Evolutionary conservation across 2,888 invertebrate genomes (phyloP).

Genomic region (Chrysolina americana): DNA sequence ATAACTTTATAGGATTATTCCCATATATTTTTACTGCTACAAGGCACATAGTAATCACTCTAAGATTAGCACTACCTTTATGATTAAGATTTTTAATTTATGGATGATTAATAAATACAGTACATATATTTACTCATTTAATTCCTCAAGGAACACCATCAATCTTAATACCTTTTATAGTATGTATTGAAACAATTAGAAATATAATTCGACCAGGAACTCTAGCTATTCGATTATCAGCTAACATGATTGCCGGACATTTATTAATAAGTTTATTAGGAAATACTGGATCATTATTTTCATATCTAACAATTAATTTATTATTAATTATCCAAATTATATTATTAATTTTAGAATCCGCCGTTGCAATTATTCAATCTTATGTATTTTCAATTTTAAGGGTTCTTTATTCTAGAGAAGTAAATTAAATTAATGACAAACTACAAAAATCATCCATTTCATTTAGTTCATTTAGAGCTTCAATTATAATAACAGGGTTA

Average conservation of each 20-base stretch:
- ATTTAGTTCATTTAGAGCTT: slow-evolving; percentile 75
- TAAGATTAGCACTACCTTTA: slow-evolving; percentile 75
- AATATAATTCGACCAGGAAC: slow-evolving; percentile 76
- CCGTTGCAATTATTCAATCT: slow-evolving; percentile 78
- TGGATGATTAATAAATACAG: slow-evolving; percentile 76
- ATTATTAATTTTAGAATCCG: slow-evolving; percentile 73
- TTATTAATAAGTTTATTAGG: slow-evolving; percentile 77
- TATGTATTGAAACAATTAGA: slow-evolving; percentile 82
- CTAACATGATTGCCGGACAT: slow-evolving; percentile 86
- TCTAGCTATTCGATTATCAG: slow-evolving; percentile 79
- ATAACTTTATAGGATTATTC: slow-evolving; percentile 80
- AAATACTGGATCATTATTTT: slow-evolving; percentile 64
- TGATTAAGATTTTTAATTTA: slow-evolving; percentile 79
- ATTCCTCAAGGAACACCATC: slow-evolving; percentile 79
- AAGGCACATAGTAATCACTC: slow-evolving; percentile 74
- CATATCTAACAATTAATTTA: slow-evolving; percentile 55
- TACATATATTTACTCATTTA: slow-evolving; percentile 78
- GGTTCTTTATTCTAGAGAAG: slow-evolving; percentile 79
- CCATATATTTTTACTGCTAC: slow-evolving; percentile 81
- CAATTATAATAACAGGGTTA: slow-evolving; percentile 74
- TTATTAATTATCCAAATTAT: slow-evolving; percentile 56
- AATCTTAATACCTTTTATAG: slow-evolving; percentile 80
- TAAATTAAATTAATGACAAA: slow-evolving; percentile 72
- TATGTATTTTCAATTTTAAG: slow-evolving; percentile 79
- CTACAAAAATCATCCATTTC: slow-evolving; percentile 75